A percentile compares a stretch with the other conserved stretches of the same genome.
Evolutionary conservation across 2,113 vertebrate genomes (phyloP).

Genomic region (Ptyas mucosa): DNA sequence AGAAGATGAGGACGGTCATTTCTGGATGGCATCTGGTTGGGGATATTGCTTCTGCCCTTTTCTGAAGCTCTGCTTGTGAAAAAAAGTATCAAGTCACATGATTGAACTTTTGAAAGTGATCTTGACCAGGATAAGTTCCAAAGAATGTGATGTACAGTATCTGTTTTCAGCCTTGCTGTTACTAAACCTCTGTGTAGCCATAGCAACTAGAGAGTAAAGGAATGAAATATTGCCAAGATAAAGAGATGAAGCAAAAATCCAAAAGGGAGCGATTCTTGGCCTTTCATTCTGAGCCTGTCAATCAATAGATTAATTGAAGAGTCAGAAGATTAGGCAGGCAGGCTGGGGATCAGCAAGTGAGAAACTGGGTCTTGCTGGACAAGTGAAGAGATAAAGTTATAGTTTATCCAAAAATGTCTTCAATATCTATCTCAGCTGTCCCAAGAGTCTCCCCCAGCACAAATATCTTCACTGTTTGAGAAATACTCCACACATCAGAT

Average conservation of each 20-base stretch:
- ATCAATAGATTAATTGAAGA: slow-evolving; percentile 10
- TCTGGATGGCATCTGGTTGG: not conserved
- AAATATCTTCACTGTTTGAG: not conserved
- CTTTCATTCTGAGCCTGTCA: not conserved
- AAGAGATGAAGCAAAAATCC: not conserved
- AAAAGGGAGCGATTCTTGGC: not conserved
- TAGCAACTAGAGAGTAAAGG: not conserved
- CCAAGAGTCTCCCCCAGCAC: not conserved
- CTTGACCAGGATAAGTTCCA: not conserved
- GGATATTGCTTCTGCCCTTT: not conserved
- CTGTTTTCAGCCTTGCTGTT: not conserved
- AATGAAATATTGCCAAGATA: not conserved
- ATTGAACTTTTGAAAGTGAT: not conserved
- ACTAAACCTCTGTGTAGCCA: not conserved
- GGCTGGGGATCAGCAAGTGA: not conserved
- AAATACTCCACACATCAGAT: not conserved
- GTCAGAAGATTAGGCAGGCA: not conserved
- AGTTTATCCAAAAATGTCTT: not conserved
- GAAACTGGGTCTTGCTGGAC: not conserved
- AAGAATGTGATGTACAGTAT: not conserved
- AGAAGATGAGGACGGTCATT: not conserved
- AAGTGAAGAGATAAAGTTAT: not conserved
- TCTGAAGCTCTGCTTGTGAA: not conserved
- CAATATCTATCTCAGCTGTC: not conserved
- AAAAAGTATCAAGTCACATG: not conserved